Conservation (phyloP, 2,797 vertebrate genomes). For the Lindbergichthys nudifrons region DNA sequence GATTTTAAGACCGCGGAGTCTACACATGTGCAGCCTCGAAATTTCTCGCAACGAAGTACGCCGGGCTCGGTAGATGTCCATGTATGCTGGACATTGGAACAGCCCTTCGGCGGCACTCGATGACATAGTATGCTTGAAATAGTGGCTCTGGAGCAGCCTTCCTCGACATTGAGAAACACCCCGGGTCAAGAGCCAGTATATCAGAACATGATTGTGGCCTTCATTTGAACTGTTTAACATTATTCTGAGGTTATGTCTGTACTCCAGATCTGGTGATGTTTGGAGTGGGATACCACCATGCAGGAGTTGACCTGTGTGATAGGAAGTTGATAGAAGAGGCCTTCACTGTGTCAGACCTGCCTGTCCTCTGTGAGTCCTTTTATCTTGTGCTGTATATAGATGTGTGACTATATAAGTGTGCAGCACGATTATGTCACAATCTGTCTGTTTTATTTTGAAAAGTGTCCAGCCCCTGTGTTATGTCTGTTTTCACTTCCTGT, state of each 20-base stretch:
- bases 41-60: too few relatives aligned
- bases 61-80: too few relatives aligned
- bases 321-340: constrained; percentile 92
- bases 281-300: constrained; percentile 96
- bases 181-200: background rate
- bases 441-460: background rate
- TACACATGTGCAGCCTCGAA: too few relatives aligned
- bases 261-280: constrained; percentile 81
- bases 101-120: too few relatives aligned
- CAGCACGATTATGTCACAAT: background rate
- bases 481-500: too few relatives aligned
- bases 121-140: too few relatives aligned
- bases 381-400: constrained; percentile 9
- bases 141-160: too few relatives aligned
- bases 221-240: constrained; percentile 1
- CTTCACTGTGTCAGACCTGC: constrained; percentile 92
- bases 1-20: too few relatives aligned
- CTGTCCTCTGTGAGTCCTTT: constrained; percentile 91
- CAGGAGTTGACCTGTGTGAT: constrained; percentile 93
- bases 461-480: too few relatives aligned
- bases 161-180: too few relatives aligned
- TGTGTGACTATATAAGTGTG: background rate
- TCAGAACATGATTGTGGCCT: background rate
- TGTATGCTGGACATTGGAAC: too few relatives aligned
- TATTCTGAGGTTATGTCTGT: constrained; percentile 35